phyloP scores from a whole-genome alignment of 2,113 vertebrate genomes.

The Acrocephalus kingi region DNA sequence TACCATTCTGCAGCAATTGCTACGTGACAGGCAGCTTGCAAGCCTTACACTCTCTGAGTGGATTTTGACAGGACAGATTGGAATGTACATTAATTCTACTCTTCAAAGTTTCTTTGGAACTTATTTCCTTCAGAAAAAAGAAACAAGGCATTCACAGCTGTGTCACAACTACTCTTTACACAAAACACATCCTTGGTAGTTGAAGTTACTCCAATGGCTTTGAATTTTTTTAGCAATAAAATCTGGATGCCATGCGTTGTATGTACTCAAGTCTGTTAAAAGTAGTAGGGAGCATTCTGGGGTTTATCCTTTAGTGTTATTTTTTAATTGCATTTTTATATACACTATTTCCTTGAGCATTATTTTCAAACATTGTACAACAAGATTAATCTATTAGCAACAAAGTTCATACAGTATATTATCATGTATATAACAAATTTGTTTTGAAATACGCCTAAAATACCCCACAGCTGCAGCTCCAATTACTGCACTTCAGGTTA shows the following conservation, averaged over 20 bases:
- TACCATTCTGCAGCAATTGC: neutral
- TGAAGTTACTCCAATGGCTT: neutral
- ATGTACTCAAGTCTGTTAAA: neutral
- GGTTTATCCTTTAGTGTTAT: neutral
- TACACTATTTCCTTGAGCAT: neutral
- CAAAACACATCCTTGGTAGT: neutral
- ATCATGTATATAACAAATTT: fast-evolving
- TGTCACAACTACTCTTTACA: neutral
- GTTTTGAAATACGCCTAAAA: neutral
- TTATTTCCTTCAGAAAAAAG: neutral
- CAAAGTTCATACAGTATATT: neutral
- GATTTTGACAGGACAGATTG: neutral
- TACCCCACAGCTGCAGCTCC: neutral
- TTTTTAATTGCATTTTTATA: neutral
- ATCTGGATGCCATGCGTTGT: neutral
- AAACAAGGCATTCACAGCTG: neutral
- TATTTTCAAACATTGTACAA: neutral
- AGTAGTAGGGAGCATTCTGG: neutral
- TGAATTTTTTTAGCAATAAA: neutral
- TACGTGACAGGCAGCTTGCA: neutral
- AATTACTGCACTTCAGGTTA: neutral
- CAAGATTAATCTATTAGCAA: neutral
- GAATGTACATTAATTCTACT: neutral
- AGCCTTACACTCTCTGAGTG: neutral
- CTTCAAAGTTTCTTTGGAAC: neutral